Conservation (phyloP, 2,113 vertebrate species). For the Scolopax mira region DNA sequence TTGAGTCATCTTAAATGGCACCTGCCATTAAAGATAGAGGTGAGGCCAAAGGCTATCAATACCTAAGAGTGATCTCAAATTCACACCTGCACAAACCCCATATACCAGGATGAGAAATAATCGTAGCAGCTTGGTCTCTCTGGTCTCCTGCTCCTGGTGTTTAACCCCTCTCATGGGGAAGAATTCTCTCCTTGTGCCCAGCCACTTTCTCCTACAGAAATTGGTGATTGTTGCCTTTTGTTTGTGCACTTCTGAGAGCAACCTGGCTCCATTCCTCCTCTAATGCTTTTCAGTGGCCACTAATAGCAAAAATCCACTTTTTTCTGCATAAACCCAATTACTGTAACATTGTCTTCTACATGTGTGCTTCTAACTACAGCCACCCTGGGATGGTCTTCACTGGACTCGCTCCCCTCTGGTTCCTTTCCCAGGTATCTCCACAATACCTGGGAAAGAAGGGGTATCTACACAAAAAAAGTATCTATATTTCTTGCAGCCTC, state of each 20-base stretch:
- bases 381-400: neutral
- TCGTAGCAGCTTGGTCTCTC: neutral
- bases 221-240: accelerated
- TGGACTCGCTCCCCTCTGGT: accelerated
- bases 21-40: neutral
- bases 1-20: neutral
- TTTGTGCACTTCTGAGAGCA: neutral
- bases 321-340: neutral
- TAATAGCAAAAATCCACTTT: neutral
- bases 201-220: neutral
- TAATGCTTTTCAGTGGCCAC: neutral
- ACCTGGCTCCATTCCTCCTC: neutral
- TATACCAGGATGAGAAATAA: neutral
- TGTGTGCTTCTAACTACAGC: neutral
- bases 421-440: too few species aligned
- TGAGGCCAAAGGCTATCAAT: neutral
- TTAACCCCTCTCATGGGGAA: neutral
- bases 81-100: neutral
- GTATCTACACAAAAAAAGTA: neutral
- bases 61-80: neutral
- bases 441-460: too few species aligned
- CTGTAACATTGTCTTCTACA: accelerated
- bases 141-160: neutral
- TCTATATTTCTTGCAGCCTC: neutral
- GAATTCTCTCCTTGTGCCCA: neutral